phyloP scores from a whole-genome alignment of 1,140 invertebrate genomes.

The Platyscapa corneri region DNA sequence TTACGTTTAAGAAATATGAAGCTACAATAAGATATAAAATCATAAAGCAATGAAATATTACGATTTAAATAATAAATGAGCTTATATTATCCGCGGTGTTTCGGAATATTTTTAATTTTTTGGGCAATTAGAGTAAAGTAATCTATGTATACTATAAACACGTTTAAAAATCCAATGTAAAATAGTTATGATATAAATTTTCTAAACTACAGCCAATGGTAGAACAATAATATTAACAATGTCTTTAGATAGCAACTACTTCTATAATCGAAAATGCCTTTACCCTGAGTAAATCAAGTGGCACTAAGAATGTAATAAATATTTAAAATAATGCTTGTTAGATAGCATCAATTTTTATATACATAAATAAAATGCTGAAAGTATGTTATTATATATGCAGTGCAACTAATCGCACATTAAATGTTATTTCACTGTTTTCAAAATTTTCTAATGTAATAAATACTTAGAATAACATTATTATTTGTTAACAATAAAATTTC shows the following conservation, averaged over 20 bases:
- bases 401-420: neutral
- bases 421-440: neutral
- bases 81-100: no score
- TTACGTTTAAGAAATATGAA: no score
- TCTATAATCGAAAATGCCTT: constrained; percentile 33
- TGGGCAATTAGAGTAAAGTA: no score
- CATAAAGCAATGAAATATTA: no score
- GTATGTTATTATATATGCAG: constrained; percentile 3
- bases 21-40: no score
- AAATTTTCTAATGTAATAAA: no score
- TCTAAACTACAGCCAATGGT: neutral
- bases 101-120: no score
- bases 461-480: no score
- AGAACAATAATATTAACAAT: constrained; percentile 23
- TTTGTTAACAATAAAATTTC: no score
- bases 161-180: no score
- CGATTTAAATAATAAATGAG: no score
- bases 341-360: neutral
- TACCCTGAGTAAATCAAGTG: constrained; percentile 25
- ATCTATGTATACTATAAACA: no score
- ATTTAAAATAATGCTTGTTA: constrained; percentile 5
- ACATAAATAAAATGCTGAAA: neutral
- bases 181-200: neutral
- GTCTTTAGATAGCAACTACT: neutral
- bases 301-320: constrained; percentile 25